A percentile compares a stretch with the other conserved stretches of the same genome.
These are phyloP conservation scores for Peromyscus eremicus DNA, from an alignment of 2,797 vertebrate species.

Conservation along the genomic window DNA sequence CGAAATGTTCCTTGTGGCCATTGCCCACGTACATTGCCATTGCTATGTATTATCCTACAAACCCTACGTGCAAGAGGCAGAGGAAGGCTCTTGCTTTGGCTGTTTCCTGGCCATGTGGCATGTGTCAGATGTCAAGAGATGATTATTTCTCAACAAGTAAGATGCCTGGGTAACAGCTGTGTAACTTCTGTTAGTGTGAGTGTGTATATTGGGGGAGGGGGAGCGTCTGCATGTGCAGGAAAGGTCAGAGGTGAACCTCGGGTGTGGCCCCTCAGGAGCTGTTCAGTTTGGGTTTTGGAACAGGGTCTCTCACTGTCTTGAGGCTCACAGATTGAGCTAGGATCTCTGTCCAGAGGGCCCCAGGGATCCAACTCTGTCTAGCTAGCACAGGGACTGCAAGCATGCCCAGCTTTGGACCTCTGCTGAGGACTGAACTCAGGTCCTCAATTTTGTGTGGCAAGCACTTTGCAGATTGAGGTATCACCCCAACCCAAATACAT, in stretches of 20 bases:
- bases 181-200: background rate
- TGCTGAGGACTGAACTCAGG: no score
- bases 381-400: no score
- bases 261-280: background rate
- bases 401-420: no score
- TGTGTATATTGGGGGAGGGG: background rate
- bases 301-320: background rate
- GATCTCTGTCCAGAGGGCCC: background rate
- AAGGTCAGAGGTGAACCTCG: no score
- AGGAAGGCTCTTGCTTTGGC: constrained; percentile 98
- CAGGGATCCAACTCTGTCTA: no score
- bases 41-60: constrained; percentile 99
- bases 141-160: constrained; percentile 98
- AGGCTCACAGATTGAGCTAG: background rate
- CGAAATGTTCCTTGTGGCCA: constrained; percentile 99
- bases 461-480: no score
- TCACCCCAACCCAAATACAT: no score
- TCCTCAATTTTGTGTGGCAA: no score
- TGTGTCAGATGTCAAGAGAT: constrained; percentile 97
- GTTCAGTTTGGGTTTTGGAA: background rate
- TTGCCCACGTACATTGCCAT: no score
- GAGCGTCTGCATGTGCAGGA: no score
- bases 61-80: constrained; percentile 97
- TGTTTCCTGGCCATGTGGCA: constrained; percentile 99
- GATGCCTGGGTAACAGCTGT: constrained; percentile 93